Evolutionary conservation across 1,140 invertebrate genomes (phyloP), one percentile per base, ranked within the genome.

Genomic region (Ylistrum balloti): DNA sequence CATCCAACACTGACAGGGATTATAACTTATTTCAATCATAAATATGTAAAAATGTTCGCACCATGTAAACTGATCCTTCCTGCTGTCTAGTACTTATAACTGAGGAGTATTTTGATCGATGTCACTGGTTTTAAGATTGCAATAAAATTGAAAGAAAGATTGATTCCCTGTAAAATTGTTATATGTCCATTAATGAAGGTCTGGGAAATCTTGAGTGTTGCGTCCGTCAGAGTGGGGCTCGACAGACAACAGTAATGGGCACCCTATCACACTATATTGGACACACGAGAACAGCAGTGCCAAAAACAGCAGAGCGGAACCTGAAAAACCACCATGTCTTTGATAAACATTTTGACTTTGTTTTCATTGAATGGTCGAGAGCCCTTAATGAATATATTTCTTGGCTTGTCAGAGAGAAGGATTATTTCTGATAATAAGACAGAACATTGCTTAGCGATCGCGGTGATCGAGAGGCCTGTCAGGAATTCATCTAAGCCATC

Each of bases 291-390:
- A 74, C 56, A 74, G 28, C 11, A 74, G 1, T 17, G 56, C 56
- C 56, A 28, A 74, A 74, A 74, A 74, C 56, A 74, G 56, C 56
- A 28, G 56, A 74, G 56, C n/a, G 56, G 22, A 74, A 74, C n/a
- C 56, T 11, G 56, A 74, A 74, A 74, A 74, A 74, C 22, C 56
- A 28, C 56, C n/a, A 74, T 28, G 56, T 74, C 56, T 74, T 74
- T 74, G 56, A 74, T 74, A 74, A 74, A 74, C 56, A 74, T 74
- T 74, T 74, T 74, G 56, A 74, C 22, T 74, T 74, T 74, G 56
- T 74, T 74, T 74, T 74, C 56, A 74, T 74, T 74, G 56, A 74
- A 74, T 74, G 56, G 56, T 74, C 56, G 56, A 74, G 56, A 74
- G 28, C 56, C 56, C 56, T 74, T 74, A 74, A 74, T 74, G 56